These are phyloP conservation scores for Troides aeacus DNA, from an alignment of 2,888 invertebrate species.

Conservation along the genomic window DNA sequence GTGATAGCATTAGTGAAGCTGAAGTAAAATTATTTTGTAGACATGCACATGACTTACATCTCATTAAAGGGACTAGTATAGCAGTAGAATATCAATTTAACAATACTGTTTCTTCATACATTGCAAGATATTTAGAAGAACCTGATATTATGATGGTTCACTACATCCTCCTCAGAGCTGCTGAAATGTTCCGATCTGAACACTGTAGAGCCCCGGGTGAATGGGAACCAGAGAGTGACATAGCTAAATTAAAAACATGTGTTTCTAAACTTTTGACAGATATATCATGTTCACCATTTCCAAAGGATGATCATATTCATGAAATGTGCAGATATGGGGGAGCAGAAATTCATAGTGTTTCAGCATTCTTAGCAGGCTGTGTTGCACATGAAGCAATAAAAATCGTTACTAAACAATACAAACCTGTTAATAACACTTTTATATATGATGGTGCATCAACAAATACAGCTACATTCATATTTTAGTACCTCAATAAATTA, in stretches of 20 bases:
- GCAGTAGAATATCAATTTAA: constrained; percentile 89
- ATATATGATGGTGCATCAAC: constrained; percentile 97
- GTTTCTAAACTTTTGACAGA: constrained; percentile 88
- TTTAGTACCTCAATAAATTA: constrained; percentile 70
- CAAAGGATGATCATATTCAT: constrained; percentile 96
- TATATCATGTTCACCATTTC: constrained; percentile 88
- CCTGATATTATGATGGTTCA: constrained; percentile 93
- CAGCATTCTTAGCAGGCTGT: constrained; percentile 94
- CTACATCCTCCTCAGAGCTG: constrained; percentile 93
- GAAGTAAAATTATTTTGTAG: constrained; percentile 93
- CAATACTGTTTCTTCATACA: constrained; percentile 78
- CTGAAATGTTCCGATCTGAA: constrained; percentile 93
- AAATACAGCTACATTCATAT: constrained; percentile 88
- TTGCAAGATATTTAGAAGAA: constrained; percentile 87
- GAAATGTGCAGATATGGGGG: constrained; percentile 98
- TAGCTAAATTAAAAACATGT: constrained; percentile 89
- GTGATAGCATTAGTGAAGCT: constrained; percentile 87
- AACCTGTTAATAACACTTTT: constrained; percentile 96
- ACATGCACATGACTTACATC: constrained; percentile 89
- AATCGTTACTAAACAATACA: constrained; percentile 96
- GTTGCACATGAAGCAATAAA: constrained; percentile 98
- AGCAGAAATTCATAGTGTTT: constrained; percentile 95
- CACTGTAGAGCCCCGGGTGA: constrained; percentile 95
- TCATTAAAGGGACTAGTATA: constrained; percentile 89
- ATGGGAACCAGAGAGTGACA: constrained; percentile 93